Evolutionary conservation across 2,797 vertebrate species (phyloP), one percentile per base, ranked within the genome.

Genomic region (Fistularia tabacaria): DNA sequence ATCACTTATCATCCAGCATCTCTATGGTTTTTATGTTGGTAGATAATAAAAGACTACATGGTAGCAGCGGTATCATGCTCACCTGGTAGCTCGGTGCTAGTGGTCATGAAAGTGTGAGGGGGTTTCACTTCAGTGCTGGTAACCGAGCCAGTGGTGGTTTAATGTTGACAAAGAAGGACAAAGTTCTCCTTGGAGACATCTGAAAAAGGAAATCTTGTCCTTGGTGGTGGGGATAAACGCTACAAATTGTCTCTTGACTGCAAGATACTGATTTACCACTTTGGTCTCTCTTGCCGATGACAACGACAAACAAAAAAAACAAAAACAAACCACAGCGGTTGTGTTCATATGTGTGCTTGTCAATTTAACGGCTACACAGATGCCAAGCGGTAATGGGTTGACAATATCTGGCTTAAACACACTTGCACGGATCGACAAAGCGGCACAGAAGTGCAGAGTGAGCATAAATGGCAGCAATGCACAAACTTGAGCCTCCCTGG

Each of bases 361-460:
- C 42, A 42, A 47, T 14, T 49, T 10, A 49, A 46, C 0, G 25
- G 57, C 73, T 51, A 47, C 13, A 52, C 40, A 66, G 52, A 52
- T 49, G 64, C 46, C 13, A 14, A 56, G 45, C 45, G 10, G 44
- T 44, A 42, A 14, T 46, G 11, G 10, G 25, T 46, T 36, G 38
- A 46, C 41, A 72, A 66, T 41, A 25, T 55, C 14, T 9, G 59
- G 52, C 64, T 58, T 54, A 64, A 68, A 79, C 63, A 80, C 10
- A 74, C 60, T 55, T 61, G 51, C 54, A 62, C 9, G 8, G 66
- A 71, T 44, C 7, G 7, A 71, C 58, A 70, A 56, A 70, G 52
- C 39, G 51, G 59, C 48, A 64, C 53, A 57, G 76, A 88, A 86
- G 72, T 85, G 83, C 79, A 64, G 62, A 54, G 69, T 68, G 63